Base-by-base conservation (phyloP, 1,140 invertebrate species). In the Cydia fagiglandana region DNA sequence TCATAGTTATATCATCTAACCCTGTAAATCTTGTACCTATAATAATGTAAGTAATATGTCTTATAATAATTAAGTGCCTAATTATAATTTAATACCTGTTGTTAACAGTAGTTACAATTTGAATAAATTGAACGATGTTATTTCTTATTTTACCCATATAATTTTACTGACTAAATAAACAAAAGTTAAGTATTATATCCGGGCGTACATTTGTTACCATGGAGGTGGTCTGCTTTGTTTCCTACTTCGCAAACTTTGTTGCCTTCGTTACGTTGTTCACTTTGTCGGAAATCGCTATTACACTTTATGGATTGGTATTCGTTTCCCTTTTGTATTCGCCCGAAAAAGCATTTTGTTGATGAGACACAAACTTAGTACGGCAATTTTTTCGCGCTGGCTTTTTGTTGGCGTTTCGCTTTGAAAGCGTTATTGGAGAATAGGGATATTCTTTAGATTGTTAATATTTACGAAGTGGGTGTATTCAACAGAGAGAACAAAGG, bases 301-400 rank as follows among this genome's bases (percentile, higher is more conserved):
- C 79, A 79, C 56, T 84, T 85, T 85, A 87, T 85, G 82, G 79
- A 87, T 84, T 84, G 80, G 80, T 81, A 84, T 85, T 84, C 75
- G 78, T 83, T 84, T 75, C 76, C 75, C 77, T 79, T 80, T 77
- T 81, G 79, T 79, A 75, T 76, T 79, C 78, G 30, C 53, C 66
- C 47, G 66, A 64, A 64, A 79, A 83, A 84, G 78, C 76, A 80
- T 80, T 83, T 81, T 47, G 76, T 78, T 80, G 79, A 84, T 83
- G 81, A 83, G 81, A 83, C 79, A 80, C 74, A 80, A 79, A 79
- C 76, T 81, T 78, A 47, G 76, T 66, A 78, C 73, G 73, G 75
- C 30, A 53, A 75, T 79, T 77, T 77, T 75, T 73, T 53, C 68
- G 76, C 73, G 34, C 30, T 45, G 38, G 34, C 30, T 70, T 70